A percentile compares a stretch with the other conserved stretches of the same genome.
These are phyloP conservation scores for Phylloscopus whistleri DNA, from an alignment of 2,113 vertebrate species.

Conservation along the genomic window DNA sequence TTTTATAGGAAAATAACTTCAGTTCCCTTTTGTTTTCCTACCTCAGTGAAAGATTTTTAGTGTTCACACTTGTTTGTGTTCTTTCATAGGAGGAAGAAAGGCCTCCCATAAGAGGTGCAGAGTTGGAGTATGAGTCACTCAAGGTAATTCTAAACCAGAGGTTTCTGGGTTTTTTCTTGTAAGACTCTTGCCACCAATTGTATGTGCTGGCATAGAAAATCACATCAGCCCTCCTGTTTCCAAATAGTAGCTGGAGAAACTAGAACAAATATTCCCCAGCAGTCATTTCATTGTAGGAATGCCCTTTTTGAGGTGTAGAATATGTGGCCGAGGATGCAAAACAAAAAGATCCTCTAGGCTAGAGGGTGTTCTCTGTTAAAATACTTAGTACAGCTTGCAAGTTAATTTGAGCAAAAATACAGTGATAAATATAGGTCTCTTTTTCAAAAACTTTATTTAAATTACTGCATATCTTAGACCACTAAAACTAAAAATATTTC, in stretches of 20 bases:
- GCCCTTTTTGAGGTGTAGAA: neutral
- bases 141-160: conserved; percentile 78
- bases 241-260: neutral
- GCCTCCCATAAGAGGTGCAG: conserved; percentile 88
- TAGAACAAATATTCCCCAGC: neutral
- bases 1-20: neutral
- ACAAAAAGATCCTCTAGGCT: neutral
- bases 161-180: neutral
- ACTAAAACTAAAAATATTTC: neutral
- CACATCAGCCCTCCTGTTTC: neutral
- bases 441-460: neutral
- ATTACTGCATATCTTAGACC: neutral
- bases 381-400: neutral
- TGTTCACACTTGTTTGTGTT: conserved; percentile 19
- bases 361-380: neutral
- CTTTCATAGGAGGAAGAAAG: conserved; percentile 85
- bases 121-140: conserved; percentile 95
- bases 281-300: neutral
- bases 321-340: neutral
- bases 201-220: neutral
- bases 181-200: neutral
- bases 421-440: neutral
- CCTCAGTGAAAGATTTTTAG: neutral
- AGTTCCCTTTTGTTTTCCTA: neutral
- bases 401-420: neutral